phyloP scores from a whole-genome alignment of 2,113 vertebrate genomes.

The Natator depressus region DNA sequence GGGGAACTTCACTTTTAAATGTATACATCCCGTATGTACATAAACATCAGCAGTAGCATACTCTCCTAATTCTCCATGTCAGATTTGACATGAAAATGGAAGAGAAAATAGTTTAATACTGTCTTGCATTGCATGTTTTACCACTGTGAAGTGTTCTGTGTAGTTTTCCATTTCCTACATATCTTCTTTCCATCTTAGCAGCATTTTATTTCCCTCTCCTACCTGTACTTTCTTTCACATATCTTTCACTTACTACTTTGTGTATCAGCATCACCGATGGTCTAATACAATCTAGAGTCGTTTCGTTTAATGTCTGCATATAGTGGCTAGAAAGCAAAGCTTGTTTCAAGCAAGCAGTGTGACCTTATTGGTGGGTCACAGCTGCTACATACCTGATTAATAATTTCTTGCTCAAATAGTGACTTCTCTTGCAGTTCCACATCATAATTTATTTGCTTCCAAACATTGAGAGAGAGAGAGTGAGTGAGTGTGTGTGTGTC shows the following conservation, averaged over 20 bases:
- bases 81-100: background rate
- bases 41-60: background rate
- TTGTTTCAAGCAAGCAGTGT: constrained; percentile 7
- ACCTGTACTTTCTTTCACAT: background rate
- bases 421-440: background rate
- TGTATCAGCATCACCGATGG: background rate
- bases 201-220: background rate
- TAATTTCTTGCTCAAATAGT: background rate
- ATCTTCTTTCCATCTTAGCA: background rate
- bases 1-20: background rate
- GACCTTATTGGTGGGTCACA: background rate
- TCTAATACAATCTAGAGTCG: background rate
- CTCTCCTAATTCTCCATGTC: background rate
- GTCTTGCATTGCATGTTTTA: background rate
- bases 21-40: background rate
- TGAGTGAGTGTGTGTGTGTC: background rate
- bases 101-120: background rate
- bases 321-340: background rate
- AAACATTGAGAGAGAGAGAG: background rate
- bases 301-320: background rate
- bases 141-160: background rate
- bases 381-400: background rate
- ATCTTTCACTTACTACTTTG: background rate
- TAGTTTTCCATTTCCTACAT: background rate
- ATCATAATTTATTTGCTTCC: background rate